Percentiles rank a stretch among this genome's conserved stretches.
Conservation (phyloP, 2,797 vertebrate species). For the Sparus aurata region DNA sequence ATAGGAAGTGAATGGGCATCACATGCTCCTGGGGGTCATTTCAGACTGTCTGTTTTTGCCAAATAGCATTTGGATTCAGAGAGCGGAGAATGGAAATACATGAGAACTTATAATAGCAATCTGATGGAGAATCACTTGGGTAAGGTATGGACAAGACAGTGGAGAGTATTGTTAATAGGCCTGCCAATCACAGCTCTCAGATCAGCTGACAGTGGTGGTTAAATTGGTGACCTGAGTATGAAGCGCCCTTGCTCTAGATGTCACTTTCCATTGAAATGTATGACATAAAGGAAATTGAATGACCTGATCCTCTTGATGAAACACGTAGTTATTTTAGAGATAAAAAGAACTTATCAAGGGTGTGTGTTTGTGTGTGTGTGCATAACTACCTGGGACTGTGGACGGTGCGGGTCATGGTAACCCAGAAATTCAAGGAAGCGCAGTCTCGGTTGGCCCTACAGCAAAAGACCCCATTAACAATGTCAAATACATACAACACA, state of each 20-base stretch:
- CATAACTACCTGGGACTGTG: conserved; percentile 71
- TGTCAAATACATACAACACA: conserved; percentile 11
- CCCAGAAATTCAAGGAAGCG: conserved; percentile 75
- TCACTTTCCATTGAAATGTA: conserved; percentile 78
- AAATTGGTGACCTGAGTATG: conserved; percentile 83
- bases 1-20: conserved; percentile 64
- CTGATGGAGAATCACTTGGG: conserved; percentile 78
- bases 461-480: conserved; percentile 28
- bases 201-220: conserved; percentile 76
- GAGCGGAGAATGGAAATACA: conserved; percentile 75
- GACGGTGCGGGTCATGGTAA: conserved; percentile 65
- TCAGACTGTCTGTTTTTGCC: conserved; percentile 72
- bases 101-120: conserved; percentile 76
- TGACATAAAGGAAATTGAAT: conserved; percentile 83
- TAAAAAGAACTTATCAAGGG: conserved; percentile 40
- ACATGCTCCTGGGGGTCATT: conserved; percentile 73
- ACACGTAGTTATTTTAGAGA: conserved; percentile 73
- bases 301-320: conserved; percentile 80
- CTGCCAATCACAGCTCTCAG: conserved; percentile 81
- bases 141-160: conserved; percentile 72
- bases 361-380: conserved; percentile 10
- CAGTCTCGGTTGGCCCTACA: conserved; percentile 70
- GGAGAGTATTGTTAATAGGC: conserved; percentile 77
- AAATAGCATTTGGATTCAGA: conserved; percentile 72
- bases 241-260: conserved; percentile 70